Evolutionary conservation across 2,113 vertebrate species (phyloP).

Genomic region (Planiliza haematocheilus): DNA sequence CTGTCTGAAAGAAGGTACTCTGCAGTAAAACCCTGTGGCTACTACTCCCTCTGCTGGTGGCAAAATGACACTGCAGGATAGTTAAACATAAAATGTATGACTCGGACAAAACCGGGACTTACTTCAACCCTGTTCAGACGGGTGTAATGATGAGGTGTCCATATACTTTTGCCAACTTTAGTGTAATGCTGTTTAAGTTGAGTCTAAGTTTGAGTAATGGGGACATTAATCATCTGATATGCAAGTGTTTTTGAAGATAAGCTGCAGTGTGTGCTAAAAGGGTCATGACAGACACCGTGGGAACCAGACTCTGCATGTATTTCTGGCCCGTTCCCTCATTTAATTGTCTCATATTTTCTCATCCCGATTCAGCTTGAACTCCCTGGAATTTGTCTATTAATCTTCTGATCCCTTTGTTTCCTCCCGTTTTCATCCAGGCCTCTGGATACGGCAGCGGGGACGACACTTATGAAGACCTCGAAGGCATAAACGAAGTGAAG

Average conservation of each 20-base stretch:
- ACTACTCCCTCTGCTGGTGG: conserved; percentile 68
- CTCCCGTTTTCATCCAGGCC: conserved; percentile 77
- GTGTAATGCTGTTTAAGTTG: neutral
- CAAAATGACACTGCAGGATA: neutral
- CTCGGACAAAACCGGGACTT: too few species aligned
- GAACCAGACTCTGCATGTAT: conserved; percentile 15
- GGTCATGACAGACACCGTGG: conserved; percentile 3
- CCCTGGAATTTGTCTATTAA: neutral
- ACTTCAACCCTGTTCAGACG: too few species aligned
- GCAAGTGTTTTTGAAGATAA: neutral
- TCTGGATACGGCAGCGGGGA: conserved; percentile 91
- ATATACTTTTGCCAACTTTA: too few species aligned
- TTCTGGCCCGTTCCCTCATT: neutral
- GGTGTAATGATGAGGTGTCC: too few species aligned
- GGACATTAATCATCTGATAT: neutral
- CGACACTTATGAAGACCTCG: conserved; percentile 78
- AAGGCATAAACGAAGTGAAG: conserved; percentile 79
- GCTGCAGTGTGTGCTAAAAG: neutral
- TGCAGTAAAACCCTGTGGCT: conserved; percentile 4
- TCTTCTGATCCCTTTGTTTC: conserved; percentile 3
- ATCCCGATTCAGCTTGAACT: neutral
- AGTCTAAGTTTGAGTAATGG: too few species aligned
- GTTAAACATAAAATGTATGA: too few species aligned
- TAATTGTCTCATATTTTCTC: neutral
- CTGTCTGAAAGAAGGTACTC: too few species aligned